Evolutionary conservation across 2,888 invertebrate genomes (phyloP), one percentile per base, ranked within the genome.

Genomic region (Clitarchus hookeri): DNA sequence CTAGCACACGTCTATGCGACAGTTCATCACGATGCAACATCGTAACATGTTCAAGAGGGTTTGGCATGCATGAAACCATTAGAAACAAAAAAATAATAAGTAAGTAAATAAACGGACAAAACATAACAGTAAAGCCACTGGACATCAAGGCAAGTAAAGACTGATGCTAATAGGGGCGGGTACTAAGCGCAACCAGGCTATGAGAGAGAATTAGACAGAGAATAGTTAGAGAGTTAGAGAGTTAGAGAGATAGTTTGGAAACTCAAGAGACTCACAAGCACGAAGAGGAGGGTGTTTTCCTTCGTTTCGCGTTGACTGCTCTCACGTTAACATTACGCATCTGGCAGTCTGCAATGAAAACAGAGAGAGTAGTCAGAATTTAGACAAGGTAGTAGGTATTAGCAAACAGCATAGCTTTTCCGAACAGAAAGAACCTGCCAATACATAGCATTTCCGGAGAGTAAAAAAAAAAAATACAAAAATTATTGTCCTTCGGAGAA

Each of bases 291-390:
- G 93, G 92, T 92, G 93, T 92, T 93, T 94, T 94, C 93, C 94
- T 93, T 93, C 94, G 93, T 93, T 94, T 94, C 93, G 93, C 93
- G 93, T 93, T 93, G 93, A 94, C 94, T 93, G 94, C 94, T 94
- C 94, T 94, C 94, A 94, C 94, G 94, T 94, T 94, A 93, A 94
- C 94, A 94, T 94, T 94, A 94, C 94, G 94, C 94, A 93, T 94
- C 94, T 94, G 94, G 94, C 94, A 94, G 94, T 95, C 95, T 95
- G 94, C 94, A 95, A 95, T 94, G 94, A 94, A 93, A 94, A 94
- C 94, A 94, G 93, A 92, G 92, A 92, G 92, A 92, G 92, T 91
- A 92, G 92, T 92, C 92, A 92, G 88, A 88, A 88, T 88, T 88
- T 88, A 88, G 88, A 88, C 88, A 88, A 87, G 86, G 84, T 86